phyloP scores from a whole-genome alignment of 2,888 invertebrate genomes.

The Lepidochrysops patricia region DNA sequence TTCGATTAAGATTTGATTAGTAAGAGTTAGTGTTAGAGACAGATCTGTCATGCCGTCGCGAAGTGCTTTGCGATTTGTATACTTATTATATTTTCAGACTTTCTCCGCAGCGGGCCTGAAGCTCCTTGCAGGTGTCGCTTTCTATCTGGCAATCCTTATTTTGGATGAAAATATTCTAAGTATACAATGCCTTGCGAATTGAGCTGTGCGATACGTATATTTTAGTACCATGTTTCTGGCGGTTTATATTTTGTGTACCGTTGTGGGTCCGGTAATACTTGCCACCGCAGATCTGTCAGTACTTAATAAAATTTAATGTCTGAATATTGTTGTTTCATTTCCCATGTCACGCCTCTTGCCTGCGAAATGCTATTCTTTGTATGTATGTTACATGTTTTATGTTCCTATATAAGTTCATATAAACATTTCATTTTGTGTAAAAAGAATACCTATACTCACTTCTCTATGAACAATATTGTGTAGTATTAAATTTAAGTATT shows the following conservation, averaged over 20 bases:
- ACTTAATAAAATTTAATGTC: constrained; percentile 69
- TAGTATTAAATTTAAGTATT: no score
- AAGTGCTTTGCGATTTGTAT: constrained; percentile 26
- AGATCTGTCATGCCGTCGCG: constrained; percentile 66
- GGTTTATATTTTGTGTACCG: background rate
- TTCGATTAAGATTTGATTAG: constrained; percentile 54
- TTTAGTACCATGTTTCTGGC: background rate
- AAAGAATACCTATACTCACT: no score
- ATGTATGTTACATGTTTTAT: background rate
- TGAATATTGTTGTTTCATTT: constrained; percentile 66
- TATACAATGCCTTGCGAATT: constrained; percentile 1
- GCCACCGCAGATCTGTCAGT: constrained; percentile 61
- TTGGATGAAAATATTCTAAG: background rate
- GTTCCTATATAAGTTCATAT: no score
- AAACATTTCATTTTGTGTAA: no score
- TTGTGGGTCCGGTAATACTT: constrained; percentile 6
- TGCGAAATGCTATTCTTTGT: constrained; percentile 21
- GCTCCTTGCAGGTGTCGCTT: background rate
- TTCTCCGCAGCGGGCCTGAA: no score
- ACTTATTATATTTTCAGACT: constrained; percentile 11
- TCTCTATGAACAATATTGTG: no score
- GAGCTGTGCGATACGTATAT: background rate
- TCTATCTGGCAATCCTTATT: background rate
- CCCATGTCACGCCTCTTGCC: constrained; percentile 12
- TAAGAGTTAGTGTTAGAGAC: constrained; percentile 58